Evolutionary conservation across 92 coral and sea anemone genomes (phyloP), one percentile per base, ranked within the genome.

Genomic region (Epizoanthus fatuus): DNA sequence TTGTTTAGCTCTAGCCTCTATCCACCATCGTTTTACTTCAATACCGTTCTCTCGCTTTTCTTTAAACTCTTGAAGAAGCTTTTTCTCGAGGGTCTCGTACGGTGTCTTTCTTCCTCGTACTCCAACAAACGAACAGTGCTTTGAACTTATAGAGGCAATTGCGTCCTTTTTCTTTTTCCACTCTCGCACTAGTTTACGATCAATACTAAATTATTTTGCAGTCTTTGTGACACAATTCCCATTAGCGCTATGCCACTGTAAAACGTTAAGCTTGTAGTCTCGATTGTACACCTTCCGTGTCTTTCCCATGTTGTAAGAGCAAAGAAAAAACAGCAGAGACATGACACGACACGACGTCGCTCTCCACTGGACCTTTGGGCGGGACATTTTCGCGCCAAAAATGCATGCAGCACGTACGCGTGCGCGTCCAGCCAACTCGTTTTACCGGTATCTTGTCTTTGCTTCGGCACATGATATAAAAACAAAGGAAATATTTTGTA

Each of bases 121-220:
- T 69, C 42, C 74, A 69, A 69, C 74, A 69, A 69, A 39, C 29
- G 54, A 69, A 49, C 74, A 39, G n/a, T 74, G 68, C 58, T 79
- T 79, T 39, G 59, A 68, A 52, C 60, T 79, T 60, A 62, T 52
- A 32, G 51, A 62, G 68, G 71, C 59, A 20, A 79, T 62, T 38
- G 32, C 57, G 45, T 58, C 72, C 70, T 62, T 68, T 79, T 60
- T 22, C 25, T 68, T 79, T 55, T 62, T 35, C 22, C 72, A 62
- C 57, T 79, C 58, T 25, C 73, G 39, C 84, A 63, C 72, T 79
- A 40, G 84, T 63, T 79, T 79, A 7, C 58, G 59, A 79, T 79
- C 73, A 79, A 77, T 55, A 39, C 54, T 55, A 66, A 58, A 77
- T 51, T 77, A 1, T 32, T 63, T 25, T 77, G 70, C 83, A 52